phyloP scores from a whole-genome alignment of 1,140 invertebrate species.

The Drosophila insularis region DNA sequence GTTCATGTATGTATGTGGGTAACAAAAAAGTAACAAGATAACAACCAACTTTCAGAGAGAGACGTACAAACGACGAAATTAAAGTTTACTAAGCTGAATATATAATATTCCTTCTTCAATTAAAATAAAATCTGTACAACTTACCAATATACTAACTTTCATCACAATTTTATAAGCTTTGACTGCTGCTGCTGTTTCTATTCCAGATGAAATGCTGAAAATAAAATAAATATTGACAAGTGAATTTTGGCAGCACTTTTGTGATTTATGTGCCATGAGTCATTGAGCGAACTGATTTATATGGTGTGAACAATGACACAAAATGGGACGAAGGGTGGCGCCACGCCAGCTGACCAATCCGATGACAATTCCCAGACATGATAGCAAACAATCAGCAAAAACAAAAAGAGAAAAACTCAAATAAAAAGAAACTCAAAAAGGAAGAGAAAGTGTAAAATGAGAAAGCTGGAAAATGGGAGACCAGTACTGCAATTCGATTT shows the following conservation, averaged over 20 bases:
- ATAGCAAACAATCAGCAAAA: slow-evolving; percentile 42
- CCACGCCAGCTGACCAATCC: slow-evolving; percentile 41
- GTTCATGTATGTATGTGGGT: no score
- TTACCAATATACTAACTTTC: background rate
- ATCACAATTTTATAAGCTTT: background rate
- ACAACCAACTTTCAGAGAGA: no score
- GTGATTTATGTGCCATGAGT: slow-evolving; percentile 75
- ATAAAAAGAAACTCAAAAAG: slow-evolving; percentile 42
- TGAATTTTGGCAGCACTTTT: slow-evolving; percentile 51
- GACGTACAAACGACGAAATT: no score
- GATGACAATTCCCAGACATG: slow-evolving; percentile 63
- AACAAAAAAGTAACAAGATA: no score
- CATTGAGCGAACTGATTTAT: slow-evolving; percentile 38
- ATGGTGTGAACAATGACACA: slow-evolving; percentile 21
- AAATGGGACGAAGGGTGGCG: background rate
- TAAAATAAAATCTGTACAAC: no score
- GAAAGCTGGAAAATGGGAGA: background rate
- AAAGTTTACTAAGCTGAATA: background rate
- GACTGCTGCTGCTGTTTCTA: slow-evolving; percentile 39
- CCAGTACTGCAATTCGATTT: background rate
- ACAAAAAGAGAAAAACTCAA: slow-evolving; percentile 38
- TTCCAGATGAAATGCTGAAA: slow-evolving; percentile 49
- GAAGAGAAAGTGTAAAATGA: background rate
- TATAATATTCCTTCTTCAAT: no score
- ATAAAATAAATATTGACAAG: slow-evolving; percentile 76